phyloP scores from a whole-genome alignment of 2,888 invertebrate species.

The Drosophila antonietae region DNA sequence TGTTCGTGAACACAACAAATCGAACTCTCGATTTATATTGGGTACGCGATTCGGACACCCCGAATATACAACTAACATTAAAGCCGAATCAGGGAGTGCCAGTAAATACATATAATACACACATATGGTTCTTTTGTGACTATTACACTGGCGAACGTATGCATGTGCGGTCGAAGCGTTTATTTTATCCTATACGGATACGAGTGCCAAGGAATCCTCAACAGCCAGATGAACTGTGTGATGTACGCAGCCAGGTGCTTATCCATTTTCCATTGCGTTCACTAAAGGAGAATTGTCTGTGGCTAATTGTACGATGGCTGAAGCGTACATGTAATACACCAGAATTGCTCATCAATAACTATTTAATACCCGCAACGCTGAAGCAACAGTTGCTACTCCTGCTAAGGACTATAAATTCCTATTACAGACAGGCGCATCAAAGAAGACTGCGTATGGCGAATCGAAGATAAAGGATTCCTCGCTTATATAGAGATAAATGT shows the following conservation, averaged over 20 bases:
- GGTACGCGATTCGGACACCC: slow-evolving; percentile 90
- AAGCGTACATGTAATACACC: slow-evolving; percentile 44
- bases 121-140: slow-evolving; percentile 94
- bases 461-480: slow-evolving; percentile 16
- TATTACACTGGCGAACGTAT: slow-evolving; percentile 88
- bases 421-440: slow-evolving; percentile 46
- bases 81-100: slow-evolving; percentile 83
- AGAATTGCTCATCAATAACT: slow-evolving; percentile 31
- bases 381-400: slow-evolving; percentile 67
- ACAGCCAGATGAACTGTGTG: slow-evolving; percentile 58
- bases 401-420: slow-evolving; percentile 55
- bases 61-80: slow-evolving; percentile 87
- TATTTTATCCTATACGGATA: slow-evolving; percentile 85
- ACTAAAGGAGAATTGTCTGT: slow-evolving; percentile 77
- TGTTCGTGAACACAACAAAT: slow-evolving; percentile 87
- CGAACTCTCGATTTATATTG: slow-evolving; percentile 86
- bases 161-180: slow-evolving; percentile 85
- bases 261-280: slow-evolving; percentile 81
- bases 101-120: slow-evolving; percentile 91
- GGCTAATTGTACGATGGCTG: slow-evolving; percentile 63
- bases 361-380: slow-evolving; percentile 68
- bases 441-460: slow-evolving; percentile 24
- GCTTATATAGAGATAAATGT: background rate
- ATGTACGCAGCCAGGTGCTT: slow-evolving; percentile 62
- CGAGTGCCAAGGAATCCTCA: slow-evolving; percentile 72